A percentile compares a stretch with the other conserved stretches of the same genome.
phyloP scores from a whole-genome alignment of 2,888 invertebrate species.

The Ommatoiulus sabulosus region DNA sequence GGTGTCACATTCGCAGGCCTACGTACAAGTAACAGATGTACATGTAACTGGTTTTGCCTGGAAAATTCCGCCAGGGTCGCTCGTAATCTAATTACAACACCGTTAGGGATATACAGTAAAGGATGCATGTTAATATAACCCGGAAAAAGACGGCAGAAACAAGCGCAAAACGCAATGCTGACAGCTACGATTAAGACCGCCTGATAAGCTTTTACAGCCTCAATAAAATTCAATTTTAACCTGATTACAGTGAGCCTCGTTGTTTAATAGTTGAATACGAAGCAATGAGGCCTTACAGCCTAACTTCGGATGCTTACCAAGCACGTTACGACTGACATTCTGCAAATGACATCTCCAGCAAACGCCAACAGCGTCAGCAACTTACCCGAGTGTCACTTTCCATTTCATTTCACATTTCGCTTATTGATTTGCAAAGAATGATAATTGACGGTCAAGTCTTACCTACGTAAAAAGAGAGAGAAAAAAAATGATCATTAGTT shows the following conservation, averaged over 20 bases:
- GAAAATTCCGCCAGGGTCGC: constrained; percentile 11
- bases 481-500: constrained; percentile 8
- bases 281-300: neutral
- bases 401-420: neutral
- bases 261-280: neutral
- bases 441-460: neutral
- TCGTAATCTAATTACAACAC: neutral
- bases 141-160: neutral
- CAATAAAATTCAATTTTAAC: constrained; percentile 39
- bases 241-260: neutral
- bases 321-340: neutral
- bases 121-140: neutral
- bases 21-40: neutral
- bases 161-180: neutral
- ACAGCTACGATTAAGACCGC: neutral
- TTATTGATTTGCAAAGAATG: neutral
- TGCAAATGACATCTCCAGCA: neutral
- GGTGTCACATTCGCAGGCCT: neutral
- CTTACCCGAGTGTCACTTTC: neutral
- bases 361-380: neutral
- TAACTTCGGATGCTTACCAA: neutral
- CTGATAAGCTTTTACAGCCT: constrained; percentile 31
- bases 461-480: neutral
- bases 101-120: neutral
- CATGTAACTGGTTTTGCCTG: neutral